Evolutionary conservation across 2,797 vertebrate genomes (phyloP).

Genomic region (Lepilemur ruficaudatus): DNA sequence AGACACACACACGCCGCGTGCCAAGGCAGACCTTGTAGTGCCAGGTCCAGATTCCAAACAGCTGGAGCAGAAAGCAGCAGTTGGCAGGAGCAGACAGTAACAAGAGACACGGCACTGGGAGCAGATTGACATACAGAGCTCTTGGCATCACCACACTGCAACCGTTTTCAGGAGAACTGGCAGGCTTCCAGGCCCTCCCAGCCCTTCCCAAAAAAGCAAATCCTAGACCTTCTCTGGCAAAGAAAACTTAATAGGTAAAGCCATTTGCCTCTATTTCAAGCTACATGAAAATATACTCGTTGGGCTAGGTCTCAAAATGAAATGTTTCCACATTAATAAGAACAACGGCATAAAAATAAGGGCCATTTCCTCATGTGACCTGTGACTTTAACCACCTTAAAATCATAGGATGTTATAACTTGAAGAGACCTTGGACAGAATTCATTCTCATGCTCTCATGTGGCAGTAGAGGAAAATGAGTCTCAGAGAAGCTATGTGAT

Average conservation of each 20-base stretch:
- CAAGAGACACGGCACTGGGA: conserved; percentile 12
- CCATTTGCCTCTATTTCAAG: conserved; percentile 45
- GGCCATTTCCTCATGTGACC: neutral
- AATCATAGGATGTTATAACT: neutral
- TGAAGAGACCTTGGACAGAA: neutral
- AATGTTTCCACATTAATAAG: neutral
- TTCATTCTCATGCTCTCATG: neutral
- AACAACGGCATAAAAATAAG: neutral
- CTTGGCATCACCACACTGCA: conserved; percentile 49
- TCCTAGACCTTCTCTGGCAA: neutral
- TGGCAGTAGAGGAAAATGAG: neutral
- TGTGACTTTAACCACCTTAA: neutral
- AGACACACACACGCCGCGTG: neutral
- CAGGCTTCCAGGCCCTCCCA: neutral
- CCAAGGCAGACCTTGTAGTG: conserved; percentile 42
- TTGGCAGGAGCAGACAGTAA: conserved; percentile 56
- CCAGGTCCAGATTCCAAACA: conserved; percentile 67
- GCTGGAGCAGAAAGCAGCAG: conserved; percentile 58
- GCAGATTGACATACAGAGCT: conserved; percentile 49
- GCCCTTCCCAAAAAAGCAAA: conserved; percentile 16
- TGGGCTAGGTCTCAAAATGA: conserved; percentile 5
- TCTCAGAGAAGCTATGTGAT: neutral
- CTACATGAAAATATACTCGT: neutral
- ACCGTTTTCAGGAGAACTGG: conserved; percentile 30
- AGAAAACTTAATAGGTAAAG: neutral